Evolutionary conservation across 2,797 vertebrate genomes (phyloP).

Genomic region (Scarus forsteni): DNA sequence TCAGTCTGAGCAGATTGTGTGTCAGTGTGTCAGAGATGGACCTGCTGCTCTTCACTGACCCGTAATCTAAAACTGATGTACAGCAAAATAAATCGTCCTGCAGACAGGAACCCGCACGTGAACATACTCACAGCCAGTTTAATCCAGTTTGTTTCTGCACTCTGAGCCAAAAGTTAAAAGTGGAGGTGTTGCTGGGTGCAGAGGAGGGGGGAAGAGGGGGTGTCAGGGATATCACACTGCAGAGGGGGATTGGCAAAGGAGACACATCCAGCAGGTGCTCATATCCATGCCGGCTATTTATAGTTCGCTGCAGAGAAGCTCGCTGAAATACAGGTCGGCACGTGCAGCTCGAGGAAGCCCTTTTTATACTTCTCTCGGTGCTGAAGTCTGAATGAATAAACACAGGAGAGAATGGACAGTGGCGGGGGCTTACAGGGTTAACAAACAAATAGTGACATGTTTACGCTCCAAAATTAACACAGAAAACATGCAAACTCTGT

Average conservation of each 20-base stretch:
- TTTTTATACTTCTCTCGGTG: background rate
- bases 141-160: constrained; percentile 36
- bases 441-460: no score
- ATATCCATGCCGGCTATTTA: constrained; percentile 62
- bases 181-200: constrained; percentile 62
- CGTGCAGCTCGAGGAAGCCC: constrained; percentile 7
- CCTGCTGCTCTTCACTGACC: background rate
- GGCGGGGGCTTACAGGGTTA: no score
- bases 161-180: constrained; percentile 65
- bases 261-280: constrained; percentile 67
- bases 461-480: no score
- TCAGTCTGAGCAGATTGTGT: constrained; percentile 15
- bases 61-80: background rate
- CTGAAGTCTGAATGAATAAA: background rate
- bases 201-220: background rate
- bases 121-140: background rate
- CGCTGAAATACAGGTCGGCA: constrained; percentile 40
- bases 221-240: background rate
- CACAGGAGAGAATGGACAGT: no score
- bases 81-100: background rate
- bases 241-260: background rate
- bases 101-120: constrained; percentile 36
- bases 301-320: constrained; percentile 22
- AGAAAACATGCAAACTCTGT: no score
- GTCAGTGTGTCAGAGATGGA: constrained; percentile 40